These are phyloP conservation scores for Hydriomena furcata DNA, from an alignment of 2,888 invertebrate species.

Conservation along the genomic window DNA sequence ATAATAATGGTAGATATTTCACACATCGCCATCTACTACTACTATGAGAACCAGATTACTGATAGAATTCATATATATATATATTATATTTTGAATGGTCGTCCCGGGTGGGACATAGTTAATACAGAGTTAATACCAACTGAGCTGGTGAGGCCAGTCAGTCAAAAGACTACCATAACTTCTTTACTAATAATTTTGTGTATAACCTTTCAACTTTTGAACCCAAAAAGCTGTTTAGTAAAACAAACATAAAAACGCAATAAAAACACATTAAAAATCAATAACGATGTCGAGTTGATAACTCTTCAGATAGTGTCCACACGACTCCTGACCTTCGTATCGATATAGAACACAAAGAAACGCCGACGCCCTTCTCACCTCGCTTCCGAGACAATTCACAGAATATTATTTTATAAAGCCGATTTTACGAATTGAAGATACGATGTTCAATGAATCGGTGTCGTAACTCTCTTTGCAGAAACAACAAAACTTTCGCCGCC, in stretches of 20 bases:
- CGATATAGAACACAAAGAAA: constrained; percentile 44
- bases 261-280: constrained; percentile 20
- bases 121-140: no score
- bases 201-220: no score
- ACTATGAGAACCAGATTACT: no score
- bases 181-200: no score
- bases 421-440: constrained; percentile 11
- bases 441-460: constrained; percentile 21
- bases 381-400: constrained; percentile 51
- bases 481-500: constrained; percentile 5
- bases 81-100: no score
- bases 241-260: constrained; percentile 4
- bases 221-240: background rate
- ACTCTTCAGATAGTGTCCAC: constrained; percentile 9
- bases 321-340: constrained; percentile 45
- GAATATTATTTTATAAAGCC: constrained; percentile 39
- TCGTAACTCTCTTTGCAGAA: constrained; percentile 20
- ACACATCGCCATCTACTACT: no score
- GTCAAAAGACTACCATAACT: no score
- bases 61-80: no score
- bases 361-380: constrained; percentile 44
- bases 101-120: no score
- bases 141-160: no score
- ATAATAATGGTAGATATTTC: no score
- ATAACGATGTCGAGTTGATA: constrained; percentile 20